phyloP scores from a whole-genome alignment of 2,113 vertebrate genomes.

The Cromileptes altivelis region DNA sequence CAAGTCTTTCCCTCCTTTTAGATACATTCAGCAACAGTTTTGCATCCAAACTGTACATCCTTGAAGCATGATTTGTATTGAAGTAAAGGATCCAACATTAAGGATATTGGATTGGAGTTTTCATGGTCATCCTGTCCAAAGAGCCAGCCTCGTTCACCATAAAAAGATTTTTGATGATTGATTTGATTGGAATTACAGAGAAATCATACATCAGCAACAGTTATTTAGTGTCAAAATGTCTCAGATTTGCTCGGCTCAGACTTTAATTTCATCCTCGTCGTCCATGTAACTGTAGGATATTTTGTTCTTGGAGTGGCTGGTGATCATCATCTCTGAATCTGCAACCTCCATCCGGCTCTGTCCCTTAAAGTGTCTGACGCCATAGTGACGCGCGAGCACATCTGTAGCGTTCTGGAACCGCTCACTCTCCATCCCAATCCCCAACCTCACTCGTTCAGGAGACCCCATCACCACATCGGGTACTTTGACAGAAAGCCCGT shows the following conservation, averaged over 20 bases:
- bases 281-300: constrained; percentile 86
- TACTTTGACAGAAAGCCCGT: constrained; percentile 64
- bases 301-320: constrained; percentile 68
- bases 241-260: constrained; percentile 79
- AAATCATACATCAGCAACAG: constrained; percentile 30
- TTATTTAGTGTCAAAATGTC: constrained; percentile 18
- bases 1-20: constrained; percentile 39
- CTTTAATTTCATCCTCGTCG: constrained; percentile 95
- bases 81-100: constrained; percentile 21
- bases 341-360: constrained; percentile 66
- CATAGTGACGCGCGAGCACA: constrained; percentile 82
- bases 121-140: constrained; percentile 28
- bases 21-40: constrained; percentile 64
- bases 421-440: constrained; percentile 71
- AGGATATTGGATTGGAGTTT: constrained; percentile 6
- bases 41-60: constrained; percentile 41
- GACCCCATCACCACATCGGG: constrained; percentile 71
- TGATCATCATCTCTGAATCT: constrained; percentile 54
- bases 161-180: neutral
- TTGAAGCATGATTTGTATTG: constrained; percentile 16
- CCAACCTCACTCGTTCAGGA: constrained; percentile 30
- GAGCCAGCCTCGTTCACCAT: constrained; percentile 48
- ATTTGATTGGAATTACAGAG: constrained; percentile 29
- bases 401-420: constrained; percentile 82
- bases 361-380: constrained; percentile 69